phyloP scores from a whole-genome alignment of 1,140 invertebrate genomes.

The Chymomyza costata region DNA sequence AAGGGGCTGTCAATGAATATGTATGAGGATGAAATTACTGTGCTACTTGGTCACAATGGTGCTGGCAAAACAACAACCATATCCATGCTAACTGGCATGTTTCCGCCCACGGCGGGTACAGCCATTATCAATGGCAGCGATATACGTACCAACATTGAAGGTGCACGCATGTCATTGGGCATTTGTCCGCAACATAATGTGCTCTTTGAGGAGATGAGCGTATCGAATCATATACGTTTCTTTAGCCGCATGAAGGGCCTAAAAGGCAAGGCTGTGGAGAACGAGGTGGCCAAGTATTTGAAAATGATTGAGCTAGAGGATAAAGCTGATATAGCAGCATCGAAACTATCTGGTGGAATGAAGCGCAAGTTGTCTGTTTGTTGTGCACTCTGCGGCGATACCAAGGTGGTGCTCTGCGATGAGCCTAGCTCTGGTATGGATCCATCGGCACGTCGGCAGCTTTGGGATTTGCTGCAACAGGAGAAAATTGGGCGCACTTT shows the following conservation, averaged over 20 bases:
- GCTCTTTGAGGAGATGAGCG: constrained; percentile 92
- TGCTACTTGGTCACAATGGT: constrained; percentile 87
- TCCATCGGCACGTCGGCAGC: constrained; percentile 89
- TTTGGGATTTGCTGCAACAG: constrained; percentile 89
- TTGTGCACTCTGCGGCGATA: constrained; percentile 84
- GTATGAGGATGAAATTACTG: constrained; percentile 80
- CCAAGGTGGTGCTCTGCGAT: constrained; percentile 87
- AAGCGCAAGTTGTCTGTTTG: constrained; percentile 85
- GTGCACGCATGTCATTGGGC: constrained; percentile 84
- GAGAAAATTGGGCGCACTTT: constrained; percentile 83
- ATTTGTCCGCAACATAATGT: constrained; percentile 97
- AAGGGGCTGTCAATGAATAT: constrained; percentile 83
- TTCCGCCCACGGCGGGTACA: constrained; percentile 82
- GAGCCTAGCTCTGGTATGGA: constrained; percentile 98
- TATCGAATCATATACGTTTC: constrained; percentile 92
- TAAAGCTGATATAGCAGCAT: constrained; percentile 78
- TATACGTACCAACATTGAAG: constrained; percentile 78
- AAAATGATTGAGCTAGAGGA: constrained; percentile 81
- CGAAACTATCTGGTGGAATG: constrained; percentile 88
- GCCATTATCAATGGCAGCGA: constrained; percentile 83
- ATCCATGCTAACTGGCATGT: constrained; percentile 87
- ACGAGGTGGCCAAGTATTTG: constrained; percentile 80
- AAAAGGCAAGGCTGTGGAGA: constrained; percentile 78
- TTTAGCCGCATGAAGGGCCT: constrained; percentile 86
- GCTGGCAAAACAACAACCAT: constrained; percentile 86